Base-by-base conservation (phyloP, 2,888 invertebrate genomes). In the Cylloceria caligata region DNA sequence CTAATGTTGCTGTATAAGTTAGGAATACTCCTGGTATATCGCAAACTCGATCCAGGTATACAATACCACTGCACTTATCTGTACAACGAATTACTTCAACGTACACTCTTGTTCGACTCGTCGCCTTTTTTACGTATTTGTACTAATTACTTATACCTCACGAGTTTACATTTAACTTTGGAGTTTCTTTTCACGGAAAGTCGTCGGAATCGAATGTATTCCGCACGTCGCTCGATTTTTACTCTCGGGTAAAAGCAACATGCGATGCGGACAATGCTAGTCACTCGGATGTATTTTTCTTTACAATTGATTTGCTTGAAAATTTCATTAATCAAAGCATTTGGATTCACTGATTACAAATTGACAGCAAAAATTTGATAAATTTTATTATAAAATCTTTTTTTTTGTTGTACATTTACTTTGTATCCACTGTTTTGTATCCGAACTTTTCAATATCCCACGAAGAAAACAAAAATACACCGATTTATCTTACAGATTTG, bases 1-100 rank as follows among this genome's bases (percentile, higher is more conserved):
- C 74, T 65, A 74, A 74, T 67, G 64, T 47, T 49, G 55, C 64
- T 64, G 73, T 67, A 74, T 67, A 55, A 55, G 65, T 65, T 65
- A 65, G 52, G 13, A 74, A 74, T 74, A 57, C 55, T 21, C 42
- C 11, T 36, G 11, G 68, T 21, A 21, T 34, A 49, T 67, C 30
- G 27, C 19, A 68, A 52, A 11, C 36, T 11, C 21, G 36, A 52
- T 68, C 16, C 68, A 13, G 21, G 36, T 19, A 30, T 55, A 65
- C 42, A 52, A 74, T 57, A 36, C 55, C 69, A 21, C 34, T 69
- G 19, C 21, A 39, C 21, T 62, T 39, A 39, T 42, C 27, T 19
- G 57, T 42, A 42, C 16, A 55, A 30, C 71, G 71, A 71, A 71
- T 71, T 45, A 71, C 57, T 42, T 71, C 16, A 27, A 57, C 57